Conservation (phyloP, 2,888 invertebrate species). For the Cerastis leucographa region DNA sequence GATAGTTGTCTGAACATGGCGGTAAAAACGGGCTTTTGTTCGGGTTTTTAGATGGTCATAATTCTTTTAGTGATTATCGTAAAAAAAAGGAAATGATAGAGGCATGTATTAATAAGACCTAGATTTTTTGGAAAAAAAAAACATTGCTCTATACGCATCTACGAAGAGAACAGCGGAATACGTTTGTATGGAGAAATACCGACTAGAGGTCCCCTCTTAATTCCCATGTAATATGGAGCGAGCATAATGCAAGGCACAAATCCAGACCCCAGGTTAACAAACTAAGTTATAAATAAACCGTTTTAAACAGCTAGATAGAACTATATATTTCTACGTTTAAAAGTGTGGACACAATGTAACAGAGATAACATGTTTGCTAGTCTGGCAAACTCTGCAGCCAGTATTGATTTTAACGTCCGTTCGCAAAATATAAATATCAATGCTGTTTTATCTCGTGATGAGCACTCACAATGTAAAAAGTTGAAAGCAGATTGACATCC, state of each 20-base stretch:
- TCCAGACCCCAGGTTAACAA: neutral
- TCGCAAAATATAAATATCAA: slow-evolving; percentile 27
- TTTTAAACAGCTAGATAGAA: neutral
- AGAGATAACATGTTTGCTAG: slow-evolving; percentile 1
- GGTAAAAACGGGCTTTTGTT: too few relatives aligned
- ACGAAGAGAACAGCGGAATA: too few relatives aligned
- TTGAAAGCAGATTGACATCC: slow-evolving; percentile 25
- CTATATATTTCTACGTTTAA: neutral
- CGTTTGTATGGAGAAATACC: too few relatives aligned
- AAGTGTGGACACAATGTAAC: slow-evolving; percentile 11
- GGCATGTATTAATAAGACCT: too few relatives aligned
- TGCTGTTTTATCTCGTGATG: slow-evolving; percentile 41
- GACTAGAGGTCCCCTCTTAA: too few relatives aligned
- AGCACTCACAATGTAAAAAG: slow-evolving; percentile 31
- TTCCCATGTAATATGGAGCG: neutral
- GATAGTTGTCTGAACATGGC: too few relatives aligned
- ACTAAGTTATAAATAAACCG: neutral
- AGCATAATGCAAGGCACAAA: neutral
- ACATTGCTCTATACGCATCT: too few relatives aligned
- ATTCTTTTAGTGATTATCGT: too few relatives aligned
- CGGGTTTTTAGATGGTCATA: too few relatives aligned
- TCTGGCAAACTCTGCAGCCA: neutral
- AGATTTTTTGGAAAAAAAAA: too few relatives aligned
- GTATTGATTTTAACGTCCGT: slow-evolving; percentile 34
- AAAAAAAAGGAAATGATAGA: too few relatives aligned